Evolutionary conservation across 2,888 invertebrate genomes (phyloP), one percentile per base, ranked within the genome.

Genomic region (Alloplasta piceator): DNA sequence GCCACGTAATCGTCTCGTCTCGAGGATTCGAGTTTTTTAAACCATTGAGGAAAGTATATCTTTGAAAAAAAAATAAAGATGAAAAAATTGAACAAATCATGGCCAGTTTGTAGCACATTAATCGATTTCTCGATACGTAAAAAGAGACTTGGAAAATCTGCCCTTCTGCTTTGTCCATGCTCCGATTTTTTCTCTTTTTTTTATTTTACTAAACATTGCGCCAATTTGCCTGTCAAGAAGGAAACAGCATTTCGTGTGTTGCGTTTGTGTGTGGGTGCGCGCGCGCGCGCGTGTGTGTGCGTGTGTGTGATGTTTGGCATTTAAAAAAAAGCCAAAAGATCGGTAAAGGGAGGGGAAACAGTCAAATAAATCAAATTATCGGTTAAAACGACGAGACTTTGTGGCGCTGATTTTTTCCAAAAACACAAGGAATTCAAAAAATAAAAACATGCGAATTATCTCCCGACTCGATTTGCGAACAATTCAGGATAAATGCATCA

Each of bases 141-240:
- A 70, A 14, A 72, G 26, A 46, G 26, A 2, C 26, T 26, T 26
- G 26, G 26, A 56, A 68, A 55, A n/a, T 73, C 67, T 55, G 39
- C 63, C 72, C 76, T 72, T 83, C 73, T 66, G 60, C 67, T 58
- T 74, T 67, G 48, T 68, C 56, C 78, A 48, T 63, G 50, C 36
- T 61, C 52, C 39, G 41, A 48, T 61, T 52, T 61, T 61, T 48
- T 36, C 38, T 46, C 14, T 4, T 16, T 70, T 39, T 56, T 64
- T 39, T 67, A 50, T 60, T 55, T 7, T 36, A 39, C 26, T 14
- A 14, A 64, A 80, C 50, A 70, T 64, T 39, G 38, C 74, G 68
- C 73, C 16, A 56, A 68, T 66, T 80, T 64, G 64, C 38, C 38
- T 6, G 39, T n/a, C 16, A 46, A 26, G 3, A 26, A 26, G 3